Conservation (phyloP, 2,113 vertebrate species). For the Protomyctophum bolini region DNA sequence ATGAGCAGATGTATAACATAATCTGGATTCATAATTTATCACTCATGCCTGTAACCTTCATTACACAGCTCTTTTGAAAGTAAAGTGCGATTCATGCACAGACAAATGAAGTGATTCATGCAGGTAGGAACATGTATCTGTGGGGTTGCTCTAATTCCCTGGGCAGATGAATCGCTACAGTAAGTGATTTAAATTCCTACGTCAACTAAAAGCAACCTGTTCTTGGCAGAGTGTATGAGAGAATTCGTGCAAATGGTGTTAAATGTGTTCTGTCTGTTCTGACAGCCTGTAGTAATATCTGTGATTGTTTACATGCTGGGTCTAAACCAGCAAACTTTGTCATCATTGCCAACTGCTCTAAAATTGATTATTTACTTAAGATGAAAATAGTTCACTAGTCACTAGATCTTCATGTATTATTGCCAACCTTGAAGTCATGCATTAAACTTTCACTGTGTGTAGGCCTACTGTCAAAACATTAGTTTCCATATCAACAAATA, state of each 20-base stretch:
- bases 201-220: constrained; percentile 47
- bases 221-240: constrained; percentile 9
- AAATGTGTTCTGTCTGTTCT: constrained; percentile 26
- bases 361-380: constrained; percentile 17
- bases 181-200: constrained; percentile 28
- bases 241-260: constrained; percentile 8
- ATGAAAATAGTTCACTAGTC: constrained; percentile 20
- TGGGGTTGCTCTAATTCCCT: constrained; percentile 39
- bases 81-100: constrained; percentile 26
- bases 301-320: constrained; percentile 43
- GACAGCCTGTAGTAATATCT: constrained; percentile 27
- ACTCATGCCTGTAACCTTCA: not conserved
- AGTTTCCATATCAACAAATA: not conserved
- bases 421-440: not conserved
- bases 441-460: not conserved
- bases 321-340: constrained; percentile 28
- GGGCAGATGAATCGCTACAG: constrained; percentile 21
- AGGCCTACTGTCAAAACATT: not conserved
- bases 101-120: constrained; percentile 24
- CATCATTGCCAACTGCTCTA: constrained; percentile 18
- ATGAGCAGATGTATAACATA: not conserved
- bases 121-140: constrained; percentile 14
- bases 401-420: not conserved
- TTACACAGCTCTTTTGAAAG: not conserved
- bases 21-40: not conserved